Conservation (phyloP, 2,113 vertebrate genomes). For the Lontra canadensis region DNA sequence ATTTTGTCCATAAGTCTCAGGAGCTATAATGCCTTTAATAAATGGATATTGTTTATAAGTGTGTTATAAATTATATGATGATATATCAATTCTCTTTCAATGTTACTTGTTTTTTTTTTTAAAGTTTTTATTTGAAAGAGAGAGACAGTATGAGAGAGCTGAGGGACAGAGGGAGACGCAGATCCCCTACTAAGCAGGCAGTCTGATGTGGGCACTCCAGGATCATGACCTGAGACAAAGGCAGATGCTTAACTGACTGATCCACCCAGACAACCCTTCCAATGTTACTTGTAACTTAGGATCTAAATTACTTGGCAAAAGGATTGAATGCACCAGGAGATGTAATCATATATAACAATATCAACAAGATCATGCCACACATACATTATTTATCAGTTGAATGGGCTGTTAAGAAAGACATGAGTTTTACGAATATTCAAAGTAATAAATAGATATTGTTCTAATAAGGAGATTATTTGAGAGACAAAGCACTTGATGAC, state of each 20-base stretch:
- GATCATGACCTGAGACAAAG: neutral
- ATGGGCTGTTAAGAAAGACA: neutral
- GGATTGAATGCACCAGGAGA: neutral
- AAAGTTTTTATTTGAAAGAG: neutral
- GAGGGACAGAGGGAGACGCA: neutral
- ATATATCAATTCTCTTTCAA: neutral
- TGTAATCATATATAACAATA: neutral
- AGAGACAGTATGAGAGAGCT: neutral
- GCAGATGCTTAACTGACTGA: neutral
- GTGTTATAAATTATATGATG: neutral
- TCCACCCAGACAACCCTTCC: neutral
- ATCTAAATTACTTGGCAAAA: neutral
- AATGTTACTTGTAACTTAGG: neutral
- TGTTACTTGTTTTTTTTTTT: neutral
- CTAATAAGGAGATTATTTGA: neutral
- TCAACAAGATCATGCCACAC: neutral
- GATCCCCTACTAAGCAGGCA: neutral
- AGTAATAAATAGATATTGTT: neutral
- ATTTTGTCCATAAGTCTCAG: neutral
- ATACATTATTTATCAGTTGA: neutral
- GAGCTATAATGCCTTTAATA: neutral
- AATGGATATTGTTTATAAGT: neutral
- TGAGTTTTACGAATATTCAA: neutral
- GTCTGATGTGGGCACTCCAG: neutral
- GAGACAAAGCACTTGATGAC: neutral